Conservation (phyloP, 2,888 invertebrate species). For the Coenonympha arcania region DNA sequence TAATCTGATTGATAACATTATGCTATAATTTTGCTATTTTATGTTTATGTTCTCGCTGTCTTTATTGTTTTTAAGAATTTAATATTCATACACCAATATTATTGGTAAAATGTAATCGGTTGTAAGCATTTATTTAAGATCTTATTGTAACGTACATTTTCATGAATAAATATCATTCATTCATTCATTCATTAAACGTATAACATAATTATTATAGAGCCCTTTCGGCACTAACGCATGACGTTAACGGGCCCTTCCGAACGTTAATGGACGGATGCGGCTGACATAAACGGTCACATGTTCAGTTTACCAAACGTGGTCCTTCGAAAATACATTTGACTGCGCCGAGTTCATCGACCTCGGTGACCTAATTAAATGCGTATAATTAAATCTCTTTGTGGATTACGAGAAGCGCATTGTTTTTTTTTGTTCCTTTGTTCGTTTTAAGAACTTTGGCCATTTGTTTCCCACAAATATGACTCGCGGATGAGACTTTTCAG, state of each 20-base stretch:
- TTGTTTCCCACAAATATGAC: no score
- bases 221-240: conserved; percentile 1
- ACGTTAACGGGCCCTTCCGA: conserved; percentile 14
- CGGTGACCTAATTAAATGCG: conserved; percentile 14
- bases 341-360: conserved; percentile 19
- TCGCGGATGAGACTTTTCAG: no score
- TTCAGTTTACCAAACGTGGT: conserved; percentile 19
- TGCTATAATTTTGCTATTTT: no score
- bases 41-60: no score
- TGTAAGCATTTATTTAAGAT: no score
- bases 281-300: conserved; percentile 20
- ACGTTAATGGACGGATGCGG: conserved; percentile 21
- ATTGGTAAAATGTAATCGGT: no score
- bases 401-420: not conserved
- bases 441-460: not conserved
- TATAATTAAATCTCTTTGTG: conserved; percentile 7
- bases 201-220: conserved; percentile 4
- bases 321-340: conserved; percentile 18
- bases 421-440: not conserved
- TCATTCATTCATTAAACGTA: no score
- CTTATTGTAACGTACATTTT: no score
- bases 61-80: no score
- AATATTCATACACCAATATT: no score
- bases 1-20: no score
- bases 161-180: no score